A percentile compares a stretch with the other conserved stretches of the same genome.
Evolutionary conservation across 2,797 vertebrate genomes (phyloP).

Genomic region (Vespertilio murinus): DNA sequence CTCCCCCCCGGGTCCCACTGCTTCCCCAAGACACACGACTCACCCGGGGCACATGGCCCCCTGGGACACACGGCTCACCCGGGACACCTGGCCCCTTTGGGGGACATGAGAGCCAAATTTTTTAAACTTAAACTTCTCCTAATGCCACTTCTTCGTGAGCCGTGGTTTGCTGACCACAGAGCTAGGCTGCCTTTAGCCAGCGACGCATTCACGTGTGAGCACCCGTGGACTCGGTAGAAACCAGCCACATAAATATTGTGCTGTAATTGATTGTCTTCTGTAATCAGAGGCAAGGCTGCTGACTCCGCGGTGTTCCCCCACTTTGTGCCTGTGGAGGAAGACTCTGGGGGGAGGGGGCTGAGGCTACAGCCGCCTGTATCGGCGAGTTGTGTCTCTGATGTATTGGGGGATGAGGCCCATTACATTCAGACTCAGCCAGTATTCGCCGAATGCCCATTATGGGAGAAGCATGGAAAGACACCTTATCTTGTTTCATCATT

Average conservation of each 20-base stretch:
- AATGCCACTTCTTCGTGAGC: too few relatives aligned
- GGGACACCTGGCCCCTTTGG: too few relatives aligned
- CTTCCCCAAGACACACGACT: too few relatives aligned
- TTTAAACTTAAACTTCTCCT: too few relatives aligned
- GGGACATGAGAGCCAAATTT: too few relatives aligned
- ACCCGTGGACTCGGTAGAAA: neutral
- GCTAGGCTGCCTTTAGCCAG: neutral
- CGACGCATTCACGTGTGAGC: constrained; percentile 15
- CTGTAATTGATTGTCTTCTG: constrained; percentile 39
- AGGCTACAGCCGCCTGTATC: neutral
- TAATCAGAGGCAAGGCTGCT: constrained; percentile 30
- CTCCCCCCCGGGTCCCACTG: too few relatives aligned
- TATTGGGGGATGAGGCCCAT: neutral
- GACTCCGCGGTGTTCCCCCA: neutral
- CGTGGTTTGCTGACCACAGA: neutral
- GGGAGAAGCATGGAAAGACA: neutral
- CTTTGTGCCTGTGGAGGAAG: neutral
- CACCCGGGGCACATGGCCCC: too few relatives aligned
- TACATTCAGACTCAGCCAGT: neutral
- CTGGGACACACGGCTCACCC: too few relatives aligned
- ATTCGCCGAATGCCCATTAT: neutral
- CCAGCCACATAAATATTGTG: neutral
- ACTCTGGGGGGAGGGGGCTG: neutral
- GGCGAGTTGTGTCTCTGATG: neutral
- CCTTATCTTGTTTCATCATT: neutral